Evolutionary conservation across 1,140 invertebrate genomes (phyloP), one percentile per base, ranked within the genome.

Genomic region (Trinorchestia longiramus): DNA sequence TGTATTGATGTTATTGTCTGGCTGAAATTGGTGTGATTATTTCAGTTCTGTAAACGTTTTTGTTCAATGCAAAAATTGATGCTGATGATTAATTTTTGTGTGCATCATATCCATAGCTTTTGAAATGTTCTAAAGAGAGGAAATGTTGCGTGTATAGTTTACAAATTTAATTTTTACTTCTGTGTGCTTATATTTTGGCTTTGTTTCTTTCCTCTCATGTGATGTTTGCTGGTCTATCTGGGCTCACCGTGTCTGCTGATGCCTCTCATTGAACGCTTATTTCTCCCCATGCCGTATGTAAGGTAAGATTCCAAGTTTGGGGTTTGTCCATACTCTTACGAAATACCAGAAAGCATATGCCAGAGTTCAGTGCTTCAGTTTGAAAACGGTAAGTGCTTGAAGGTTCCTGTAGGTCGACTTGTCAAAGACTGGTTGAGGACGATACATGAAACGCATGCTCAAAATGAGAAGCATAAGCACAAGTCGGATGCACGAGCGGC

Each of bases 131-230:
- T 19, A 8, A 8, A 53, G 47, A 53, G 47, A 6, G 11, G 28
- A 77, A 77, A 77, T n/a, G n/a, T n/a, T n/a, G n/a, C 62, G 11
- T 77, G 62, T 36, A 36, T 19, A 77, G 62, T 77, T 15, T 77
- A 23, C 15, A 77, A 36, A 77, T 77, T 3, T 77, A 62, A 43
- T 23, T 95, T 90, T 90, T 36, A 11, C 0, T 44, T 40, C 41
- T 45, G 95, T 87, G 62, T 95, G 88, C 41, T 95, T 77, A 88
- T 43, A 88, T 45, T 47, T 45, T 94, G 92, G 92, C 92, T 94
- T 92, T 94, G n/a, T 94, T 45, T 47, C 44, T 44, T 94, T 43
- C 41, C 36, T 91, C 88, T 91, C 41, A 42, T 77, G 62, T 91
- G 88, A 15, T 94, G 92, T 47, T 43, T 23, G 40, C 43, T 19